Evolutionary conservation across 2,113 vertebrate species (phyloP), one percentile per base, ranked within the genome.

Genomic region (Acanthochromis polyacanthus): DNA sequence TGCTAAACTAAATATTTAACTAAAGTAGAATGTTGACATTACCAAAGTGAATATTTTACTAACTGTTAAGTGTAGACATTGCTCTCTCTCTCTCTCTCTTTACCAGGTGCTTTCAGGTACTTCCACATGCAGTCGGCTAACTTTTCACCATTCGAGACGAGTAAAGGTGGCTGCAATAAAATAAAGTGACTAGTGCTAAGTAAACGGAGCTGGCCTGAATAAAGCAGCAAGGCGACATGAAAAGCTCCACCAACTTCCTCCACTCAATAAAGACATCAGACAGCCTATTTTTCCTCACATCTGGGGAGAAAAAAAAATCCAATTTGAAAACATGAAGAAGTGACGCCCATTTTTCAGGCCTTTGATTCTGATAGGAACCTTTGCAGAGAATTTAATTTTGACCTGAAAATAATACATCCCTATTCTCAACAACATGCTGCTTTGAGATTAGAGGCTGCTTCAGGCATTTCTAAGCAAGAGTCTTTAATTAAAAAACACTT

Each of bases 361-460:
- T 93, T 90, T 92, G 69, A 87, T 90, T 90, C 57, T 46, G 76
- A 72, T 65, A 61, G 60, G 38, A 81, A 73, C 77, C 51, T 81
- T 70, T 55, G 38, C 57, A 69, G 50, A 65, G 85, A 85, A 92
- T 90, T 82, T 63, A 55, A 85, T 92, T 92, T 83, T 66, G 78
- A 88, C 81, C 78, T 81, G 71, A 88, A 89, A 86, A 85, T 78
- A 87, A 83, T 76, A 90, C 72, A 91, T 82, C 87, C 84, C 46
- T 65, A 10, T 84, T 88, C 80, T 91, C 70, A 89, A 84, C 69
- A 88, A 86, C 74, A 80, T 85, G 85, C 61, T 82, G 89, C 89
- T 86, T 88, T 85, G 78, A 89, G 88, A 93, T 94, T 91, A 90
- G 46, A 84, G 78, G 62, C 75, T 30, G 74, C 72, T 69, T 81